Conservation (phyloP, 2,888 invertebrate species). For the Drosophila pseudotakahashii region DNA sequence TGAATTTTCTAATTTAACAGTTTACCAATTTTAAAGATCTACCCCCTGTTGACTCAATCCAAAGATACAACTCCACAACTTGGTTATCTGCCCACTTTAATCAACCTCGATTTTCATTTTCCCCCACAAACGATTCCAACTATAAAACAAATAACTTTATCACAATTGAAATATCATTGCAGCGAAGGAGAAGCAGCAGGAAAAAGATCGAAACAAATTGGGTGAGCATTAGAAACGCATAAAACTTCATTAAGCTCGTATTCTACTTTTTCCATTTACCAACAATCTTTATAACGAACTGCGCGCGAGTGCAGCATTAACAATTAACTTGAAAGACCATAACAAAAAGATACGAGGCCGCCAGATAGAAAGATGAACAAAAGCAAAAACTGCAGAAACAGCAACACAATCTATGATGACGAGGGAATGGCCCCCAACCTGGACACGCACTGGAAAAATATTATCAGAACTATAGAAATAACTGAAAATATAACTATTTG, state of each 20-base stretch:
- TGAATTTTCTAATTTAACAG: no score
- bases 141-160: constrained; percentile 25
- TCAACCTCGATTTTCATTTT: constrained; percentile 6
- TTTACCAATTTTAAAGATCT: no score
- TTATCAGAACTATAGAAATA: background rate
- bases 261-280: constrained; percentile 33
- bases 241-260: constrained; percentile 71
- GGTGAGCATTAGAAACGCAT: constrained; percentile 71
- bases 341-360: constrained; percentile 51
- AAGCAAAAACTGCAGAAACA: constrained; percentile 16
- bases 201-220: constrained; percentile 56
- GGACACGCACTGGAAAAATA: constrained; percentile 14
- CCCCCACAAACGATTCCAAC: background rate
- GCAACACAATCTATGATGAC: constrained; percentile 36
- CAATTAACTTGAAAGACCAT: constrained; percentile 61
- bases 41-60: background rate
- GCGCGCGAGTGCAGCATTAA: constrained; percentile 44
- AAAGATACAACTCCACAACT: constrained; percentile 1
- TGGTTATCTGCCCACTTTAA: constrained; percentile 6
- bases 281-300: constrained; percentile 26
- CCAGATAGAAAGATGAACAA: constrained; percentile 46
- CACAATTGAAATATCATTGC: constrained; percentile 68
- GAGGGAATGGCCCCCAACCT: constrained; percentile 44
- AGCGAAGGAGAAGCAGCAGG: background rate
- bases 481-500: no score